Evolutionary conservation across 2,797 vertebrate genomes (phyloP).

Genomic region (Hozukius guyotensis): DNA sequence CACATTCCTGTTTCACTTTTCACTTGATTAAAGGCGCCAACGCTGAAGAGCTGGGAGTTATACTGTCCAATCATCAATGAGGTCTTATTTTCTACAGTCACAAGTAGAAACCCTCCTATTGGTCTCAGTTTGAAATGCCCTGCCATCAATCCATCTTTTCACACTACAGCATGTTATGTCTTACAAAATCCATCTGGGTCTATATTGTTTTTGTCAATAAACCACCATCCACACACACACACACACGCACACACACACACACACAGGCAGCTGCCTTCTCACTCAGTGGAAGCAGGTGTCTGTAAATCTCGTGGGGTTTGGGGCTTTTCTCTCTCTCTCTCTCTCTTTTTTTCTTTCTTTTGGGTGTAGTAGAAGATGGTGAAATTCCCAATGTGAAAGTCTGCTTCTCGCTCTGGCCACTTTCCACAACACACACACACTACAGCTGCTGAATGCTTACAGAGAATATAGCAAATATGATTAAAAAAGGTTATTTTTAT

Average conservation of each 20-base stretch:
- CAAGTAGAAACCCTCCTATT: neutral
- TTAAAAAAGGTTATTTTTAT: no score
- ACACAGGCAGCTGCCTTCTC: constrained; percentile 71
- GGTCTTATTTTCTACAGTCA: neutral
- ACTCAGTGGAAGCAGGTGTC: constrained; percentile 82
- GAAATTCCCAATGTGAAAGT: constrained; percentile 84
- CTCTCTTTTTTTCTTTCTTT: constrained; percentile 20
- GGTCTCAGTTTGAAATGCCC: neutral
- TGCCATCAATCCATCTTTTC: neutral
- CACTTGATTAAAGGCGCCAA: neutral
- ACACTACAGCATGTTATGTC: constrained; percentile 3
- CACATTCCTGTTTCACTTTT: neutral
- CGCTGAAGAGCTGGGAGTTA: neutral
- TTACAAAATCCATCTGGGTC: constrained; percentile 38
- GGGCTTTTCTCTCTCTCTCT: constrained; percentile 32
- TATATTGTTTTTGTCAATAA: constrained; percentile 64
- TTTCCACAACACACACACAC: constrained; percentile 56
- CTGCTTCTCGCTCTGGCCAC: constrained; percentile 71
- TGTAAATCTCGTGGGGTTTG: constrained; percentile 76
- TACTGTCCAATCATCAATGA: neutral
- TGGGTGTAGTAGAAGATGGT: constrained; percentile 65
- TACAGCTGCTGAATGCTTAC: constrained; percentile 24
- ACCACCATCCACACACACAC: constrained; percentile 21
- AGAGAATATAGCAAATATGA: neutral
- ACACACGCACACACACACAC: constrained; percentile 36